Base-by-base conservation (phyloP, 2,797 vertebrate species). In the Hybognathus amarus region DNA sequence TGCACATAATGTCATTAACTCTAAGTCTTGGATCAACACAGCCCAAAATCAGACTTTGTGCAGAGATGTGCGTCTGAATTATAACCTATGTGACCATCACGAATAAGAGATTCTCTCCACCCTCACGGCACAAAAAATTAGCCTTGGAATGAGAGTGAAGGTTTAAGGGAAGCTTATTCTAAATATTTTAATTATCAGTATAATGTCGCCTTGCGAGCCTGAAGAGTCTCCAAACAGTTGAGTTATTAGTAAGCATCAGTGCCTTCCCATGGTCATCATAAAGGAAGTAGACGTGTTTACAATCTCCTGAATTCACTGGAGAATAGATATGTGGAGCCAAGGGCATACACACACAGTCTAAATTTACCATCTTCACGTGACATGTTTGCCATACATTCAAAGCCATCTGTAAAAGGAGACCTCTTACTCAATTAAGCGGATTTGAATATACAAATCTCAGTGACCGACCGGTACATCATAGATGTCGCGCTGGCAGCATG, bases 41-140 rank as follows among this genome's bases (percentile, higher is more conserved):
- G 79, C 64, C 45, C 80, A 80, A 10, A 54, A 89, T 69, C 82
- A 71, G 86, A 59, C 77, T 73, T 82, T 87, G 89, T 87, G 89
- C 13, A 20, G 8, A 64, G 27, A 40, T 66, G 54, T 40, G 56
- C 24, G 33, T 61, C 56, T 61, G 61, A 78, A n/a, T 59, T 70
- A 22, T 2, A 76, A 76, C 40, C 18, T 67, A 79, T 82, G 56
- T 73, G 80, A 77, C 67, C 56, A 8, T 50, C 50, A 50, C 70
- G 33, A 54, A 54, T 63, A 50, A 36, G 71, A 33, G 15, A 66
- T 36, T 40, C 36, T 63, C 20, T 36, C 36, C 38, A 33, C 30
- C 63, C 69, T 79, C 22, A 27, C 6, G 3, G 5, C 52, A 71
- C 38, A 36, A 42, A 36, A 27, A 40, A 61, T 8, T 6, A 17